Conservation (phyloP, 2,797 vertebrate genomes). For the Clarias platycephalus region DNA sequence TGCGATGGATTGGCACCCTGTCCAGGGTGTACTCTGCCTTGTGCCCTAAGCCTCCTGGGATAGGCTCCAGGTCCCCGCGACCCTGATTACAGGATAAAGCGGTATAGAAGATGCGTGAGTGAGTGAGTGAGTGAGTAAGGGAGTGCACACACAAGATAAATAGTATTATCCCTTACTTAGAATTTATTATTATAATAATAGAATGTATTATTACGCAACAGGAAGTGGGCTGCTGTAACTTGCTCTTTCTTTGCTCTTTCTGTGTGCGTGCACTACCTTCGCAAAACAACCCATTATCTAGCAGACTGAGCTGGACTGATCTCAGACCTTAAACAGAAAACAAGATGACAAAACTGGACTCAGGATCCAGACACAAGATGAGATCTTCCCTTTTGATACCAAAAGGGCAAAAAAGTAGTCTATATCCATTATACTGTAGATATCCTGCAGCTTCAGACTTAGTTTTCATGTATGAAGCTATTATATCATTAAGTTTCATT, state of each 20-base stretch:
- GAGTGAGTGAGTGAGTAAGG: too few relatives aligned
- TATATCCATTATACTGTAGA: too few relatives aligned
- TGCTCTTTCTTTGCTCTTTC: background rate
- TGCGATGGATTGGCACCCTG: too few relatives aligned
- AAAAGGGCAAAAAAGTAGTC: background rate
- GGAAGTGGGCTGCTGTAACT: too few relatives aligned
- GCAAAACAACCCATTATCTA: constrained; percentile 1
- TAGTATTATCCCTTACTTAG: background rate
- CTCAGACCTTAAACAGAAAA: background rate
- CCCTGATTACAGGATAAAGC: too few relatives aligned
- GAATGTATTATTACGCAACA: background rate
- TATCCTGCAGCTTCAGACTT: background rate
- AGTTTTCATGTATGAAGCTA: background rate
- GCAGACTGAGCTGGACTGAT: background rate
- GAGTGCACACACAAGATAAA: background rate
- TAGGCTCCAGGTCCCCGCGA: too few relatives aligned
- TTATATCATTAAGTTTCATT: background rate
- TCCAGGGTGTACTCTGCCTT: too few relatives aligned
- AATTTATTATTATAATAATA: background rate
- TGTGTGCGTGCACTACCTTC: background rate
- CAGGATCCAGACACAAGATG: background rate
- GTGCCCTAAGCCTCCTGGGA: too few relatives aligned
- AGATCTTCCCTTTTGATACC: background rate
- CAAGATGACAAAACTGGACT: background rate
- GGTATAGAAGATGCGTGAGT: too few relatives aligned